A percentile compares a stretch with the other conserved stretches of the same genome.
Conservation (phyloP, 2,797 vertebrate genomes). For the Borostomias antarcticus region DNA sequence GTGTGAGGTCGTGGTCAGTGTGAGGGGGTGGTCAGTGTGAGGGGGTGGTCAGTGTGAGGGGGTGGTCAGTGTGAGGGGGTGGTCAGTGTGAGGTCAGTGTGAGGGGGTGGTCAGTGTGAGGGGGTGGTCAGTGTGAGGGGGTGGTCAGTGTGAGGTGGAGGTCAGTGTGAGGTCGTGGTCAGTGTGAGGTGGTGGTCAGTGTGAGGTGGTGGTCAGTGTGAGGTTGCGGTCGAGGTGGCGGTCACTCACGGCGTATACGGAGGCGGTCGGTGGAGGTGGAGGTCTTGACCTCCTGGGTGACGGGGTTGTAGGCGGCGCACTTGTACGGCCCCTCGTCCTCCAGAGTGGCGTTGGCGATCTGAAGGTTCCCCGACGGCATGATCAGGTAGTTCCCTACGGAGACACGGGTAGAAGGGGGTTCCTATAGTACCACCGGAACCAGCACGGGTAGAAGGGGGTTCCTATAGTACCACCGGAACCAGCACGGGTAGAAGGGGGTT, state of each 20-base stretch:
- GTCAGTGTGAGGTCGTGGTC: background rate
- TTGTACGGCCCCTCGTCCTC: constrained; percentile 95
- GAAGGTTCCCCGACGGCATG: constrained; percentile 97
- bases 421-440: background rate
- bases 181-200: background rate
- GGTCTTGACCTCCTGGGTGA: constrained; percentile 97
- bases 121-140: background rate
- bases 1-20: background rate
- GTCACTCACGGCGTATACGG: constrained; percentile 89
- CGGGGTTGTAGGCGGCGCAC: constrained; percentile 95
- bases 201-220: background rate
- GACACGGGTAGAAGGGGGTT: constrained; percentile 13
- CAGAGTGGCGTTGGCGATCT: constrained; percentile 94
- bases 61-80: too few species aligned
- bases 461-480: background rate
- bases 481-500: constrained; percentile 12
- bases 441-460: constrained; percentile 12
- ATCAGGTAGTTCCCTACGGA: constrained; percentile 94
- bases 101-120: background rate
- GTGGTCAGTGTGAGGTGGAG: background rate
- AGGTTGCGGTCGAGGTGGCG: background rate
- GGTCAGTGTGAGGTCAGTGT: background rate
- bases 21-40: background rate
- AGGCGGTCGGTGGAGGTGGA: constrained; percentile 90
- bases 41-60: background rate